Evolutionary conservation across 2,113 vertebrate species (phyloP).

Genomic region (Tautogolabrus adspersus): DNA sequence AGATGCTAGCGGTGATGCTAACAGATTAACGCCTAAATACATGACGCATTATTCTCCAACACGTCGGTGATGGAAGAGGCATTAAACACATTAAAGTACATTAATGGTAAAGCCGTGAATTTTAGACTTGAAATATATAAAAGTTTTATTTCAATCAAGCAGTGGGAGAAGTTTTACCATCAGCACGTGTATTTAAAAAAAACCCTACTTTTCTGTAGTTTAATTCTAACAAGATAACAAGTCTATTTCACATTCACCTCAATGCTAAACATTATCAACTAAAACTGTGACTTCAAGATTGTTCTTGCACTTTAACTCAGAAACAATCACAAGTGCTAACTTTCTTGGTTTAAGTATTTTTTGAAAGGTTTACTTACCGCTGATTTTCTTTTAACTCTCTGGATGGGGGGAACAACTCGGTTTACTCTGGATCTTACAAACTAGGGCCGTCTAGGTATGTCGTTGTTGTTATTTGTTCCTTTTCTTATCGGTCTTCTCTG

Average conservation of each 20-base stretch:
- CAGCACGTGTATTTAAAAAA: too few relatives aligned
- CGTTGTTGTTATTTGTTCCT: neutral
- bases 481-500: conserved; percentile 2
- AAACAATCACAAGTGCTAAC: neutral
- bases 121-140: too few relatives aligned
- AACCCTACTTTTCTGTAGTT: too few relatives aligned
- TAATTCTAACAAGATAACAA: too few relatives aligned
- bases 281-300: neutral
- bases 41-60: too few relatives aligned
- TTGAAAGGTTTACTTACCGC: conserved; percentile 29
- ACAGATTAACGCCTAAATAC: conserved; percentile 19
- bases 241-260: too few relatives aligned
- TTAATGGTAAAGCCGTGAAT: too few relatives aligned
- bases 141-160: neutral
- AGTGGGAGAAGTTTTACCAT: neutral
- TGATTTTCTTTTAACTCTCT: neutral
- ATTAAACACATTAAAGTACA: too few relatives aligned
- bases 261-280: neutral
- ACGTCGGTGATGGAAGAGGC: too few relatives aligned
- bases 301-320: neutral
- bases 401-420: neutral
- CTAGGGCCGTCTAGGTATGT: conserved; percentile 66
- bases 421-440: conserved; percentile 3
- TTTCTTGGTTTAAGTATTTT: neutral
- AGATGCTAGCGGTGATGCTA: neutral